Evolutionary conservation across 2,113 vertebrate species (phyloP).

Genomic region (Coturnix japonica): DNA sequence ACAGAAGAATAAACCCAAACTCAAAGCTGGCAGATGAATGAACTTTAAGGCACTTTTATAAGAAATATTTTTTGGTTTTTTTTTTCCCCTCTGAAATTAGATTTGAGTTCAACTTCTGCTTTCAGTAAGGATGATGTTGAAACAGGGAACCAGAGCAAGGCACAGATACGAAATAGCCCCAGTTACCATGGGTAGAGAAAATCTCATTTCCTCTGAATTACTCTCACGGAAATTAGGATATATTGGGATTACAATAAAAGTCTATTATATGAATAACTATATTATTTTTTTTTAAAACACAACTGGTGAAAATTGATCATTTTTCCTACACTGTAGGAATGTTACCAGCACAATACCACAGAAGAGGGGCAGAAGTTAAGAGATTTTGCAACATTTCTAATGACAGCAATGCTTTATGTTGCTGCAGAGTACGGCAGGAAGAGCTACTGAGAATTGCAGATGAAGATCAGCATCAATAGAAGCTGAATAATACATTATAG

Average conservation of each 20-base stretch:
- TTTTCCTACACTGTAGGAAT: not conserved
- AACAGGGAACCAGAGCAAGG: not conserved
- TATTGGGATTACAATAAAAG: not conserved
- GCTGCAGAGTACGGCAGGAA: slow-evolving; percentile 25
- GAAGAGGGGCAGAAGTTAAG: slow-evolving; percentile 5
- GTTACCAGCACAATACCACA: not conserved
- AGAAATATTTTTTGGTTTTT: not conserved
- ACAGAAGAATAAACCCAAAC: not conserved
- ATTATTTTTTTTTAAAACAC: not conserved
- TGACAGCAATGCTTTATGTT: not conserved
- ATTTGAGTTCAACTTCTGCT: not conserved
- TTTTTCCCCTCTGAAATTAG: not conserved
- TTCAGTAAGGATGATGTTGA: not conserved
- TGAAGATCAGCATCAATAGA: not conserved
- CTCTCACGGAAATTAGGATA: not conserved
- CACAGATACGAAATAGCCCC: not conserved
- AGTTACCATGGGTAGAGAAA: not conserved
- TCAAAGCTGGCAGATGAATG: not conserved
- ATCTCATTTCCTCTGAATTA: not conserved
- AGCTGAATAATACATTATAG: not conserved
- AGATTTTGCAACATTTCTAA: slow-evolving; percentile 39
- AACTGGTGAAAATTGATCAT: accelerated
- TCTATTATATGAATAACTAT: not conserved
- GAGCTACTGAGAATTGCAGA: not conserved
- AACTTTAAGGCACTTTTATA: not conserved